A percentile compares a stretch with the other conserved stretches of the same genome.
phyloP scores from a whole-genome alignment of 1,140 invertebrate species.

The Diabrotica virgifera region DNA sequence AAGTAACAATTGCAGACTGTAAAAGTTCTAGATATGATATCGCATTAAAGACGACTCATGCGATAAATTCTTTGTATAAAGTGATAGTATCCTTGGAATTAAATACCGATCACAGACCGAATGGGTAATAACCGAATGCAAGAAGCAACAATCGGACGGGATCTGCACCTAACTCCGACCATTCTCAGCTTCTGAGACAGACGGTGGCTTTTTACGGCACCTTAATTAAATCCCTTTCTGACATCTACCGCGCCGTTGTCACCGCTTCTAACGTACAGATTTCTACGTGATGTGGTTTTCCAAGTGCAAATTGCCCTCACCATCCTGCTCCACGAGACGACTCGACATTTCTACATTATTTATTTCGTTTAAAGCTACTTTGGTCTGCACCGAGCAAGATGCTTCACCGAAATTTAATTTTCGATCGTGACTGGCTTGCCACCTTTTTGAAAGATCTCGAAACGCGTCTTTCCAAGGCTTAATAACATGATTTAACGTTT shows the following conservation, averaged over 20 bases:
- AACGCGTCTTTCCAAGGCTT: no score
- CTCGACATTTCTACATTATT: slow-evolving; percentile 37
- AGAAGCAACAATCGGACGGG: slow-evolving; percentile 5
- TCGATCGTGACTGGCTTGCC: slow-evolving; percentile 7
- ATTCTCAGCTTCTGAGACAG: slow-evolving; percentile 15
- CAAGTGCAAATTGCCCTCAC: slow-evolving; percentile 46
- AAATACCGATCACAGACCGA: no score
- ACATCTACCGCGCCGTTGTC: slow-evolving; percentile 49
- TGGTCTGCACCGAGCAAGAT: slow-evolving; percentile 14
- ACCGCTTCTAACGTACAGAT: slow-evolving; percentile 46
- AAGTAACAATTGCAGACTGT: no score
- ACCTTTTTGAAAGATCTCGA: not conserved
- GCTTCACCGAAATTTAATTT: slow-evolving; percentile 11
- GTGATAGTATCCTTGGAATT: no score
- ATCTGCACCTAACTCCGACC: slow-evolving; percentile 4
- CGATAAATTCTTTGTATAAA: no score
- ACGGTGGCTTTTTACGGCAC: slow-evolving; percentile 46
- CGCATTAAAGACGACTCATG: no score
- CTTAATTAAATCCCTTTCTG: slow-evolving; percentile 50
- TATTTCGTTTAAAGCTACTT: slow-evolving; percentile 29
- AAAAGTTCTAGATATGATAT: no score
- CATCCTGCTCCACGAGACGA: slow-evolving; percentile 22
- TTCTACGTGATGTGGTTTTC: slow-evolving; percentile 49
- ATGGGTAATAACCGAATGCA: not conserved
- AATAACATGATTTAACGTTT: no score